These are phyloP conservation scores for Metallyticus violacea DNA, from an alignment of 2,888 invertebrate genomes.

Conservation along the genomic window DNA sequence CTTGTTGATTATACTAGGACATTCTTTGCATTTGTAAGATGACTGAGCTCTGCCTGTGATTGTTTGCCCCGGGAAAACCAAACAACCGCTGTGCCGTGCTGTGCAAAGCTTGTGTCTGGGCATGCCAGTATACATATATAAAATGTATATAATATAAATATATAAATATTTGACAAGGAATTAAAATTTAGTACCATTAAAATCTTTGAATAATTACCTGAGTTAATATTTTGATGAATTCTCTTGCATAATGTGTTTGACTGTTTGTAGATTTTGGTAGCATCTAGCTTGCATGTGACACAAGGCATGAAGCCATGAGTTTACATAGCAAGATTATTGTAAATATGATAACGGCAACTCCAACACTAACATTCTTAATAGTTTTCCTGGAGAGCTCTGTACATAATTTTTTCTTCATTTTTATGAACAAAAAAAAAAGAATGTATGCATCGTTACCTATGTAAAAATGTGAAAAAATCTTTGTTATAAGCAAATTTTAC, in stretches of 20 bases:
- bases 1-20: constrained; percentile 29
- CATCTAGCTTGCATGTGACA: constrained; percentile 26
- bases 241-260: constrained; percentile 19
- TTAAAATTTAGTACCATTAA: constrained; percentile 2
- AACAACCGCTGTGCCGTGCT: neutral
- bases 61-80: constrained; percentile 24
- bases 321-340: constrained; percentile 31
- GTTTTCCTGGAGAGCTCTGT: constrained; percentile 31
- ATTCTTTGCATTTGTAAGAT: constrained; percentile 33
- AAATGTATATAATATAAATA: constrained; percentile 32
- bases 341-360: constrained; percentile 32
- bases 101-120: neutral
- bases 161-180: constrained; percentile 19
- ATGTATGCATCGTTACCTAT: constrained; percentile 31
- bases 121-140: constrained; percentile 21
- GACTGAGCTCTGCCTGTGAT: constrained; percentile 37
- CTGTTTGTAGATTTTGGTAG: constrained; percentile 4
- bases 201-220: neutral
- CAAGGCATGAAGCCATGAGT: constrained; percentile 27
- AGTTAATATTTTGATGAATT: constrained; percentile 19
- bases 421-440: constrained; percentile 11
- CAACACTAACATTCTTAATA: constrained; percentile 23
- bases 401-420: constrained; percentile 28
- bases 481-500: constrained; percentile 32
- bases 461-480: constrained; percentile 27